phyloP scores from a whole-genome alignment of 1,140 invertebrate genomes.

The Camponotus vicinus region DNA sequence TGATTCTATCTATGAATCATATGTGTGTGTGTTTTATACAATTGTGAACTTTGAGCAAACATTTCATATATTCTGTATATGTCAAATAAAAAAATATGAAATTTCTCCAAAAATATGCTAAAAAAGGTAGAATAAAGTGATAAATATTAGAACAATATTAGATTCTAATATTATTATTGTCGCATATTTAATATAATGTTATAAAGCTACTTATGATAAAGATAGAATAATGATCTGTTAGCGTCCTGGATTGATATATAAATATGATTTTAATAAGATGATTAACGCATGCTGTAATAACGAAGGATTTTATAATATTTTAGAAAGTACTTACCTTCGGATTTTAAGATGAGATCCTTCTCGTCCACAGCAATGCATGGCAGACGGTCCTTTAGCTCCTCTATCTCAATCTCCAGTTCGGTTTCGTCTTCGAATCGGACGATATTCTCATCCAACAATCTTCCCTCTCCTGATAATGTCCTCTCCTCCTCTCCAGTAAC shows the following conservation, averaged over 20 bases:
- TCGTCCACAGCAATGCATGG: slow-evolving; percentile 80
- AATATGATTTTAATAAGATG: neutral
- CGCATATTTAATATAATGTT: neutral
- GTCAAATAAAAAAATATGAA: neutral
- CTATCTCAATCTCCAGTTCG: slow-evolving; percentile 76
- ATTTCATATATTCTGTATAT: neutral
- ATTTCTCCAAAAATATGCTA: neutral
- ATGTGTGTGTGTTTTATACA: neutral
- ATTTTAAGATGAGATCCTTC: slow-evolving; percentile 81
- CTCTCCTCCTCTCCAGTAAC: slow-evolving; percentile 22
- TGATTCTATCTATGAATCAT: neutral
- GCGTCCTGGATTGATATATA: neutral
- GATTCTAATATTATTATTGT: neutral
- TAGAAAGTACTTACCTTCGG: slow-evolving; percentile 77
- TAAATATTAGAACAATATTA: neutral
- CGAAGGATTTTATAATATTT: neutral
- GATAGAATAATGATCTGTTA: neutral
- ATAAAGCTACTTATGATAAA: neutral
- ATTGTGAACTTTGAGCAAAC: neutral
- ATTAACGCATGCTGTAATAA: neutral
- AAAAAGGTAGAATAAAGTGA: neutral
- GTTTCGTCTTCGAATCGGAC: slow-evolving; percentile 53
- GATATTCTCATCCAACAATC: slow-evolving; percentile 31
- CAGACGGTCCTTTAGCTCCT: slow-evolving; percentile 75
- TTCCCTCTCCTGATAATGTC: slow-evolving; percentile 10